Evolutionary conservation across 2,113 vertebrate genomes (phyloP).

Genomic region (Polypterus senegalus): DNA sequence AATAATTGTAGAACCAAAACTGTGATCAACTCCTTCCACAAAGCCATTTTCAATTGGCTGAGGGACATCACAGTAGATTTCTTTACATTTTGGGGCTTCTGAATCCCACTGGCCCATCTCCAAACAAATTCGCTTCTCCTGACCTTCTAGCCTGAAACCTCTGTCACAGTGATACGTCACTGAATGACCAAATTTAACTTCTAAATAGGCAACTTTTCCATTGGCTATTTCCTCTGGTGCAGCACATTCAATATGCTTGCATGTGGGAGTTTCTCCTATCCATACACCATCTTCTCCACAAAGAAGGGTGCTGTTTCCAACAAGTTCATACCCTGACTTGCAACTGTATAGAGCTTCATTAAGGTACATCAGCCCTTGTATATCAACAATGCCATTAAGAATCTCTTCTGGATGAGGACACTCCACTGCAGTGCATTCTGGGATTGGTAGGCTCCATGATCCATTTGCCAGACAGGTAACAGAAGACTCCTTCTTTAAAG

Average conservation of each 20-base stretch:
- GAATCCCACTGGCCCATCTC: slow-evolving; percentile 73
- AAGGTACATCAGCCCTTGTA: slow-evolving; percentile 91
- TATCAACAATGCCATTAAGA: slow-evolving; percentile 76
- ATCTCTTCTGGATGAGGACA: slow-evolving; percentile 86
- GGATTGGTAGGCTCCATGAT: slow-evolving; percentile 70
- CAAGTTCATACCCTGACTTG: slow-evolving; percentile 70
- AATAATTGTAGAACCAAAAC: slow-evolving; percentile 88
- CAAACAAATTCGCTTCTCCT: slow-evolving; percentile 61
- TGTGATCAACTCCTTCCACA: slow-evolving; percentile 88
- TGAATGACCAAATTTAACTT: slow-evolving; percentile 69
- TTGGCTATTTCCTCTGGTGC: slow-evolving; percentile 62
- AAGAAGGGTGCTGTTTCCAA: slow-evolving; percentile 74
- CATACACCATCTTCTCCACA: slow-evolving; percentile 86
- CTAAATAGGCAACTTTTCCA: slow-evolving; percentile 61
- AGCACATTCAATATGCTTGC: slow-evolving; percentile 74
- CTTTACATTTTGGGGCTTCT: slow-evolving; percentile 58
- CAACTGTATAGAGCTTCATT: slow-evolving; percentile 88
- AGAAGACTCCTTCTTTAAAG: slow-evolving; percentile 49
- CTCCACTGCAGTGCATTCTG: slow-evolving; percentile 83
- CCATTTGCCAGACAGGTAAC: slow-evolving; percentile 65
- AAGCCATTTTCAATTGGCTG: slow-evolving; percentile 85
- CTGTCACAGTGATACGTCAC: slow-evolving; percentile 69
- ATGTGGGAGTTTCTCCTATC: slow-evolving; percentile 77
- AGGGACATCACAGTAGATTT: slow-evolving; percentile 73
- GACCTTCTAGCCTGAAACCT: slow-evolving; percentile 75